Evolutionary conservation across 2,888 invertebrate genomes (phyloP).

Genomic region (Melieria omissa): DNA sequence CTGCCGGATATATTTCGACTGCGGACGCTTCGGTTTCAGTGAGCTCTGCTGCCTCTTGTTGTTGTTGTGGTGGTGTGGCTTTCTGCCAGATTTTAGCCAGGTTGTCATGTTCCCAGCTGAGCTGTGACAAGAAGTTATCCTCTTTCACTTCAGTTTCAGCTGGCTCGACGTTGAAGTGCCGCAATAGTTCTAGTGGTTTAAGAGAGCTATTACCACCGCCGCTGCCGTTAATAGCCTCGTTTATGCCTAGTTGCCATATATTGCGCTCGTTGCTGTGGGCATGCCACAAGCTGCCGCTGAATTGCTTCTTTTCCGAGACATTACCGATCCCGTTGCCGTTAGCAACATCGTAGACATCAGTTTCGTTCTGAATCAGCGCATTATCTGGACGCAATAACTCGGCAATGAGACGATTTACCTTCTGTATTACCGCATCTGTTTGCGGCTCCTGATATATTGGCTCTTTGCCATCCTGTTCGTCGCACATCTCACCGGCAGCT

Average conservation of each 20-base stretch:
- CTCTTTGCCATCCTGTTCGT: slow-evolving; percentile 33
- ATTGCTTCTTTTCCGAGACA: slow-evolving; percentile 35
- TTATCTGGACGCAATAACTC: slow-evolving; percentile 58
- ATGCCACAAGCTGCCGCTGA: slow-evolving; percentile 32
- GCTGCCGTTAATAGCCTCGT: slow-evolving; percentile 81
- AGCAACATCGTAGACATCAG: background rate
- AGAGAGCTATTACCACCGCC: slow-evolving; percentile 72
- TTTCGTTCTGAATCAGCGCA: background rate
- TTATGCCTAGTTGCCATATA: slow-evolving; percentile 63
- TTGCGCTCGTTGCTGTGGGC: slow-evolving; percentile 31
- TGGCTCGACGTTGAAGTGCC: slow-evolving; percentile 42
- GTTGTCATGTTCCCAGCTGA: slow-evolving; percentile 58
- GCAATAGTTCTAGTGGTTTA: slow-evolving; percentile 50
- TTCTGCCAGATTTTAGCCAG: slow-evolving; percentile 57
- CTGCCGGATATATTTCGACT: background rate
- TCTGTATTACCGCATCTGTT: slow-evolving; percentile 47
- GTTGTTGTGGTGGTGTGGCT: slow-evolving; percentile 28
- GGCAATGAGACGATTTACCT: slow-evolving; percentile 57
- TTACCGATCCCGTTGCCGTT: slow-evolving; percentile 1
- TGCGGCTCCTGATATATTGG: slow-evolving; percentile 32
- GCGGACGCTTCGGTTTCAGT: background rate
- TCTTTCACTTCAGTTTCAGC: slow-evolving; percentile 1
- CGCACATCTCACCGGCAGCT: background rate
- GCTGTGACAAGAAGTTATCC: slow-evolving; percentile 36
- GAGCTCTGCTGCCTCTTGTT: background rate